A percentile compares a stretch with the other conserved stretches of the same genome.
Conservation (phyloP, 2,888 invertebrate genomes). For the Hirtodrosophila trivittata region DNA sequence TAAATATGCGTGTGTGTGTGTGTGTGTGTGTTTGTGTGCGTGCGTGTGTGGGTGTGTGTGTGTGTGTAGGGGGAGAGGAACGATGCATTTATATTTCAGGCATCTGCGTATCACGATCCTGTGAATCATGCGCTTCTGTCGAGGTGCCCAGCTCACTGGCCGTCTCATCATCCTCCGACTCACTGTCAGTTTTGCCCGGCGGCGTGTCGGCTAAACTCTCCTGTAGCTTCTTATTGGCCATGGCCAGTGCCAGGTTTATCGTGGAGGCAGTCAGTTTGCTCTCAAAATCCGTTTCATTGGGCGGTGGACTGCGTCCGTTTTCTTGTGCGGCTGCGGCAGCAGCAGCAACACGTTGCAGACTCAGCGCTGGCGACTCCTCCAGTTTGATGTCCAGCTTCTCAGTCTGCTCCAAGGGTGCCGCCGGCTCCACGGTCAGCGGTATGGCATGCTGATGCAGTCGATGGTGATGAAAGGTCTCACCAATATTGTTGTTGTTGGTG, state of each 20-base stretch:
- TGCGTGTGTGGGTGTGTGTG: background rate
- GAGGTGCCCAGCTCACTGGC: constrained; percentile 57
- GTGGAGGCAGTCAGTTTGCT: constrained; percentile 82
- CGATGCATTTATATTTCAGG: constrained; percentile 61
- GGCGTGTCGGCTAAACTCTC: constrained; percentile 3
- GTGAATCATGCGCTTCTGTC: constrained; percentile 62
- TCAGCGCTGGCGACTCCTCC: constrained; percentile 79
- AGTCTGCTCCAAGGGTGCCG: constrained; percentile 80
- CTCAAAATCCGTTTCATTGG: constrained; percentile 81
- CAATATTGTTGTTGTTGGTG: constrained; percentile 48
- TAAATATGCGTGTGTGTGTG: constrained; percentile 2
- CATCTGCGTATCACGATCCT: constrained; percentile 70
- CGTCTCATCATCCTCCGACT: constrained; percentile 61
- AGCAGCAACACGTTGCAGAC: constrained; percentile 72
- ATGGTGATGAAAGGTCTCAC: constrained; percentile 51
- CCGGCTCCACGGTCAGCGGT: constrained; percentile 80
- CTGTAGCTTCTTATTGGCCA: constrained; percentile 58
- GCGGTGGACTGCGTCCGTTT: constrained; percentile 48
- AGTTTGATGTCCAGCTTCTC: constrained; percentile 81
- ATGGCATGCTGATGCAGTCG: constrained; percentile 80
- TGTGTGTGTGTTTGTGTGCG: constrained; percentile 15
- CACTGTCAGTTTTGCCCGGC: constrained; percentile 44
- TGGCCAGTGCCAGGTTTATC: constrained; percentile 79
- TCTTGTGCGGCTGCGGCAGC: constrained; percentile 46
- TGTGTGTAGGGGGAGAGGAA: constrained; percentile 13